Evolutionary conservation across 2,797 vertebrate species (phyloP).

Genomic region (Rousettus madagascariensis): DNA sequence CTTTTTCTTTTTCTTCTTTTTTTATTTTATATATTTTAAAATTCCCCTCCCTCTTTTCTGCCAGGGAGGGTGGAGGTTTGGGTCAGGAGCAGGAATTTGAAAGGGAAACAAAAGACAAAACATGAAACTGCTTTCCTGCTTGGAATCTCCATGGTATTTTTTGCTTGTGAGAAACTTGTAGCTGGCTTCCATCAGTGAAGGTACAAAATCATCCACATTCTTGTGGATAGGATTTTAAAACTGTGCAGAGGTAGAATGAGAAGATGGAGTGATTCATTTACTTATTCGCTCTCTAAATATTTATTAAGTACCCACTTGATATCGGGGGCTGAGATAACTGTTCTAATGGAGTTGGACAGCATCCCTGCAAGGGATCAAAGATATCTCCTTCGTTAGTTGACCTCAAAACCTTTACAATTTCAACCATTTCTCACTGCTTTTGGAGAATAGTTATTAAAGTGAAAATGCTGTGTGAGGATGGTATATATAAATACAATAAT

Average conservation of each 20-base stretch:
- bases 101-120: conserved; percentile 59
- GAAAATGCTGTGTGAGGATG: background rate
- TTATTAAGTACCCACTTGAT: background rate
- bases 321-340: background rate
- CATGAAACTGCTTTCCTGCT: background rate
- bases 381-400: background rate
- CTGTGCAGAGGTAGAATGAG: background rate
- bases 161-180: background rate
- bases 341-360: background rate
- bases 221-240: background rate
- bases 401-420: background rate
- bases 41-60: conserved; percentile 33
- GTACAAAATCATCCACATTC: background rate
- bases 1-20: background rate
- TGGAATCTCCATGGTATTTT: background rate
- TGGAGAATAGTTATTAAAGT: background rate
- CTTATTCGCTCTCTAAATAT: background rate
- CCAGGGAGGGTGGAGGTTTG: conserved; percentile 14
- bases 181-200: background rate
- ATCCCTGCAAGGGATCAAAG: background rate
- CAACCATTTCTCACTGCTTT: background rate
- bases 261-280: background rate
- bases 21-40: background rate
- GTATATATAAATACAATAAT: background rate
- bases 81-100: background rate